Conservation (phyloP, 2,113 vertebrate species). For the Cyanistes caeruleus region DNA sequence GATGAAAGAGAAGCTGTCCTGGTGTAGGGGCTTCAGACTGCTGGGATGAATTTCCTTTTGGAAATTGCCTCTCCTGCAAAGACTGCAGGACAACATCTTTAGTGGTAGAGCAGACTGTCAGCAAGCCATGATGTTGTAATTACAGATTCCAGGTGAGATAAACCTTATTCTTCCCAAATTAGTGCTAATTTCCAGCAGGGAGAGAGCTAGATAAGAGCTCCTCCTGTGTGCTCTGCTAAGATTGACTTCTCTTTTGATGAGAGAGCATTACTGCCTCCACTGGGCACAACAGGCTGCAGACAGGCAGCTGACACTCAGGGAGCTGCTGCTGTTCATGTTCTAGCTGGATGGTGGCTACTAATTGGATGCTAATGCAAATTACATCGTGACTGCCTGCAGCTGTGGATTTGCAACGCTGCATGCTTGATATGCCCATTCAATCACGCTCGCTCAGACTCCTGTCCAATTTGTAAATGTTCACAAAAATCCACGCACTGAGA, state of each 20-base stretch:
- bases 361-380: conserved; percentile 4
- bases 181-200: neutral
- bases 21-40: neutral
- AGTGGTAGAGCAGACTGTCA: neutral
- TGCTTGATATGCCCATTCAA: neutral
- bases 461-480: neutral
- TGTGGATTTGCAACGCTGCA: conserved; percentile 31
- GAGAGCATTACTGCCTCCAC: neutral
- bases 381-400: conserved; percentile 46
- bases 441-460: conserved; percentile 3
- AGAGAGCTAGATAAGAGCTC: neutral
- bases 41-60: neutral
- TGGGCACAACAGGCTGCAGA: neutral
- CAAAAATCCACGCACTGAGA: neutral
- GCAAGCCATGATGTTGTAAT: neutral
- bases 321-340: neutral
- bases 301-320: conserved; percentile 19
- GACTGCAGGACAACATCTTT: neutral
- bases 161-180: neutral
- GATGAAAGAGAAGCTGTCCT: neutral
- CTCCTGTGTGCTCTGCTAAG: neutral
- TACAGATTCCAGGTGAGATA: neutral
- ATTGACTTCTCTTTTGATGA: neutral
- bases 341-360: conserved; percentile 26
- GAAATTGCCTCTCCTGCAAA: neutral